Base-by-base conservation (phyloP, 2,888 invertebrate genomes). In the Mesodorylaimus sp. region DNA sequence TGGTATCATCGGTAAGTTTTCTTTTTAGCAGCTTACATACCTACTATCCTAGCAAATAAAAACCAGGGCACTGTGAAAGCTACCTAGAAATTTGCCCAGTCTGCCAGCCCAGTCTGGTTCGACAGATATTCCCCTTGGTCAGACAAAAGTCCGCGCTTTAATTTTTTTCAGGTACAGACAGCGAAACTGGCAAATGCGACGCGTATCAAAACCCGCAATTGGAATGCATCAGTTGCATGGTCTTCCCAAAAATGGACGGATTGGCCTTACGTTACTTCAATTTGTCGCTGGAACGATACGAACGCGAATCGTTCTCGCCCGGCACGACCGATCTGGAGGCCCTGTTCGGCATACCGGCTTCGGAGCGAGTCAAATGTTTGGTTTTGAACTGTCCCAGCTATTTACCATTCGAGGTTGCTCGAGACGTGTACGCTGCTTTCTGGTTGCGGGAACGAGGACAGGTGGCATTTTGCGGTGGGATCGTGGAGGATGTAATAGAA, bases 1-100 rank as follows among this genome's bases (percentile, higher is more conserved):
- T 7, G 48, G 48, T n/a, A 47, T 47, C 24, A 45, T 47, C 24
- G 48, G 48, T 47, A 44, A 45, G 26, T 24, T 25, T 45, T 23
- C 19, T 19, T 41, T 41, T n/a, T 10, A 41, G 42, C 21, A 41
- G 23, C 42, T 10, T n/a, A 41, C 42, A 5, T 24, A 7, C 21
- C 7, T 10, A n/a, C 7, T n/a, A 10, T 21, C 19, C 23, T 24
- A n/a, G 42, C 23, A 5, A 41, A 41, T 21, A 24, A 41, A 24
- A 10, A 21, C 23, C 42, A 41, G 23, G 23, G 23, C 19, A 21
- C 42, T 5, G 42, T 24, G 42, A 10, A 21, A n/a, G 5, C 10
- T 21, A 41, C 42, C 5, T 21, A 41, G 23, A 21, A 24, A 21
- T n/a, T 41, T 24, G n/a, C 42, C n/a, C n/a, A n/a, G n/a, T n/a